Conservation (phyloP, 2,797 vertebrate species). For the Lacerta viridis region DNA sequence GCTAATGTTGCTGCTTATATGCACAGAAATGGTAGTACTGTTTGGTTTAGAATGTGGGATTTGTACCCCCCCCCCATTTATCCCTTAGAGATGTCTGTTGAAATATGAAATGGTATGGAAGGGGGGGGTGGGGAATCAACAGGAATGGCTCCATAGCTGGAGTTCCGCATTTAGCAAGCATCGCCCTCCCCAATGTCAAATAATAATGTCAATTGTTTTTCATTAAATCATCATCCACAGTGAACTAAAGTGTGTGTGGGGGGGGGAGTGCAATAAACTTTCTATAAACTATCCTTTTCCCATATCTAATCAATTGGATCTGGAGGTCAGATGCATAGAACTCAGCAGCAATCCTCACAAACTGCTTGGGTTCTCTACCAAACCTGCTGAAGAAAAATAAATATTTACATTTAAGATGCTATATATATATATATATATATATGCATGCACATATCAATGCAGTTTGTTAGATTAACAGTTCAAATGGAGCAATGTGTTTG, state of each 20-base stretch:
- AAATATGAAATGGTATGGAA: too few relatives aligned
- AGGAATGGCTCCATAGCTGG: background rate
- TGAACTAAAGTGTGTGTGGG: conserved; percentile 22
- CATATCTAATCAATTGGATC: background rate
- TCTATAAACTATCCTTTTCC: too few relatives aligned
- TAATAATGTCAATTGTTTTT: conserved; percentile 6
- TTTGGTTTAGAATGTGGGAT: too few relatives aligned
- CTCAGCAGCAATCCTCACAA: conserved; percentile 3
- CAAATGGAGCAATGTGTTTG: conserved; percentile 51
- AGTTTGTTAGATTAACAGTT: conserved; percentile 54
- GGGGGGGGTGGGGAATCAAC: background rate
- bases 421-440: too few relatives aligned
- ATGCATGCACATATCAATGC: background rate
- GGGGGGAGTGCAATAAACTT: too few relatives aligned
- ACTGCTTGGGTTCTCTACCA: background rate
- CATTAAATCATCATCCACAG: background rate
- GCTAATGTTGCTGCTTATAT: background rate
- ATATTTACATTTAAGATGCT: background rate
- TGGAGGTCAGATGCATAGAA: conserved; percentile 25
- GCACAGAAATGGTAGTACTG: background rate
- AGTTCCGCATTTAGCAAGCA: background rate
- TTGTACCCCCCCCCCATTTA: too few relatives aligned
- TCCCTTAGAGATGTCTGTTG: too few relatives aligned
- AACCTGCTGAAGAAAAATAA: conserved; percentile 22
- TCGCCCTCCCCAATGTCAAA: background rate